Percentiles rank a stretch among this genome's conserved stretches.
These are phyloP conservation scores for Coenonympha glycerion DNA, from an alignment of 2,888 invertebrate species.

Conservation along the genomic window DNA sequence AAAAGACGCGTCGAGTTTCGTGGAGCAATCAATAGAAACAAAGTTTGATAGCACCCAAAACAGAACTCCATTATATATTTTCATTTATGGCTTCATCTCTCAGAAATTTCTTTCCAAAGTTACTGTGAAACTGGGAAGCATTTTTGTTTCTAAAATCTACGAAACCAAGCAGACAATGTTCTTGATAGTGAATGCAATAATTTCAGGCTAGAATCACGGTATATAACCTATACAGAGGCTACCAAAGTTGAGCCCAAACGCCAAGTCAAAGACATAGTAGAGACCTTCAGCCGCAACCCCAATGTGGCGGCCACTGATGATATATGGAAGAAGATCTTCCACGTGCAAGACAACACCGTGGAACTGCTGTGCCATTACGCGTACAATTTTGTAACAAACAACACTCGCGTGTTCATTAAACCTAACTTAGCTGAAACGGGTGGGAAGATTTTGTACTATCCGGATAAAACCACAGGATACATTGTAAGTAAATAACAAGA, in stretches of 20 bases:
- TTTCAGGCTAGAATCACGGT: constrained; percentile 52
- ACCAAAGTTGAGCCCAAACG: constrained; percentile 54
- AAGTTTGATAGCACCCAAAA: too few relatives aligned
- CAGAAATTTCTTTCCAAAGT: too few relatives aligned
- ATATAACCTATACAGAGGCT: constrained; percentile 51
- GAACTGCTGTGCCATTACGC: constrained; percentile 79
- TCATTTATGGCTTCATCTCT: too few relatives aligned
- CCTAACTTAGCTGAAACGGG: constrained; percentile 83
- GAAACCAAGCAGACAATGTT: too few relatives aligned
- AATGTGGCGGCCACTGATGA: constrained; percentile 76
- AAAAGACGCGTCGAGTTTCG: too few relatives aligned
- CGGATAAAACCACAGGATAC: constrained; percentile 79
- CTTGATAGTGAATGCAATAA: too few relatives aligned
- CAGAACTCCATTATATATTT: too few relatives aligned
- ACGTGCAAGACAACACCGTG: constrained; percentile 77
- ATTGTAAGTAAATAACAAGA: constrained; percentile 74
- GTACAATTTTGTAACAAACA: constrained; percentile 77
- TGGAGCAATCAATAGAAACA: too few relatives aligned
- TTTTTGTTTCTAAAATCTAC: too few relatives aligned
- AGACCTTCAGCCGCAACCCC: constrained; percentile 78
- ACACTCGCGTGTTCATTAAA: constrained; percentile 79
- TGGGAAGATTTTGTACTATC: constrained; percentile 78
- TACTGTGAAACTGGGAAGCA: too few relatives aligned
- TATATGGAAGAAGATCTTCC: constrained; percentile 80
- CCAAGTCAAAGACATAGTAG: constrained; percentile 65